Evolutionary conservation across 2,113 vertebrate genomes (phyloP).

Genomic region (Laticauda colubrina): DNA sequence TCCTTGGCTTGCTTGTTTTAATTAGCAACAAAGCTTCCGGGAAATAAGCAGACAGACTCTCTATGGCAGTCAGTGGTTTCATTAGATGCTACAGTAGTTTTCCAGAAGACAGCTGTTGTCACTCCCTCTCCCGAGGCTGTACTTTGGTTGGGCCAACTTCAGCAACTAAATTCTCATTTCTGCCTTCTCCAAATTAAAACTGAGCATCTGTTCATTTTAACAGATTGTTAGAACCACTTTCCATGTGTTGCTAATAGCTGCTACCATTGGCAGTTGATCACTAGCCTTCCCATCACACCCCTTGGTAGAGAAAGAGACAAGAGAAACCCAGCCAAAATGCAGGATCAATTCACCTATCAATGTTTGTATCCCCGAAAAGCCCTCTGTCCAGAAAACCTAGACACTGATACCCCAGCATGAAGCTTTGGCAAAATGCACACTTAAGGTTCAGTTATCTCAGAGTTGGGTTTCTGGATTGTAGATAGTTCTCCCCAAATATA

Average conservation of each 20-base stretch:
- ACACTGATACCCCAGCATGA: background rate
- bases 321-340: background rate
- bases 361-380: background rate
- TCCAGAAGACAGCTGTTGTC: background rate
- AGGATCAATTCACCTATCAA: background rate
- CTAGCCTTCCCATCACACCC: background rate
- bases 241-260: background rate
- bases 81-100: background rate
- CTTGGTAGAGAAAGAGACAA: no score
- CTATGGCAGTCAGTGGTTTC: no score
- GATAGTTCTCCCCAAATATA: background rate
- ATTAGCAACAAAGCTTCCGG: background rate
- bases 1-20: background rate
- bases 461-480: background rate
- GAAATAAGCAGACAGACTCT: background rate
- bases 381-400: background rate
- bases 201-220: background rate
- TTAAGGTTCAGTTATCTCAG: background rate
- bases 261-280: background rate
- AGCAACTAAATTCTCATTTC: background rate
- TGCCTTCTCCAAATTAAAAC: constrained; percentile 2
- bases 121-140: background rate
- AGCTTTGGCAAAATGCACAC: background rate
- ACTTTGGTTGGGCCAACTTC: background rate
- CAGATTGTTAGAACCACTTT: background rate